phyloP scores from a whole-genome alignment of 2,113 vertebrate species.

The Oreochromis niloticus region DNA sequence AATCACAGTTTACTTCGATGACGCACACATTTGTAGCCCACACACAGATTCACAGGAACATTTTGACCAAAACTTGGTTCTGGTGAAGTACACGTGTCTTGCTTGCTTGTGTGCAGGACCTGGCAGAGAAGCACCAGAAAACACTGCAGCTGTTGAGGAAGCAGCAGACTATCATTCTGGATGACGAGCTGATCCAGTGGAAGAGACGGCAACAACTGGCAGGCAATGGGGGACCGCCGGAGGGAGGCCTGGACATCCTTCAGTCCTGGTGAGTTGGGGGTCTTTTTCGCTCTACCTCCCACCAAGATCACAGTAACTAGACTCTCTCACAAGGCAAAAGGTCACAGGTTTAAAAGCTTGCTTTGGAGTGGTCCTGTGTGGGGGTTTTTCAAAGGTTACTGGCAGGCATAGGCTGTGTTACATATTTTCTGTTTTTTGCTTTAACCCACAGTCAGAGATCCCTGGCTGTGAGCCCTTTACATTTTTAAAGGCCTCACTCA shows the following conservation, averaged over 20 bases:
- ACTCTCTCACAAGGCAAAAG: background rate
- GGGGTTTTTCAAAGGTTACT: background rate
- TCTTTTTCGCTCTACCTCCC: background rate
- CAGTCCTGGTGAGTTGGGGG: conserved; percentile 80
- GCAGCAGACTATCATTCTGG: conserved; percentile 94
- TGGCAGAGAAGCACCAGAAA: conserved; percentile 96
- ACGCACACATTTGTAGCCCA: rapidly evolving
- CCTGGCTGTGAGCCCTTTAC: background rate
- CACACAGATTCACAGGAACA: background rate
- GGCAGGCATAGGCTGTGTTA: background rate
- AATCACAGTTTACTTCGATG: background rate
- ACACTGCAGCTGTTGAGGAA: conserved; percentile 92
- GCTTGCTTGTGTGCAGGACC: conserved; percentile 66
- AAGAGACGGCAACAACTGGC: conserved; percentile 96
- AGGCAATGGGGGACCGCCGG: conserved; percentile 88
- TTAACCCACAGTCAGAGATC: background rate
- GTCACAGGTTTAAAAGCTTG: conserved; percentile 33
- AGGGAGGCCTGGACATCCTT: conserved; percentile 91
- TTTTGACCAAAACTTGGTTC: background rate
- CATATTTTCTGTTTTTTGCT: background rate
- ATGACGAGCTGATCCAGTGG: conserved; percentile 96
- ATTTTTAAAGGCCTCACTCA: background rate
- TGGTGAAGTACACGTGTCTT: background rate
- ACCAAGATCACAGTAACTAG: conserved; percentile 9
- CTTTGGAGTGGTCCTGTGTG: background rate